Conservation (phyloP, 2,888 invertebrate species). For the Hedya salicella region DNA sequence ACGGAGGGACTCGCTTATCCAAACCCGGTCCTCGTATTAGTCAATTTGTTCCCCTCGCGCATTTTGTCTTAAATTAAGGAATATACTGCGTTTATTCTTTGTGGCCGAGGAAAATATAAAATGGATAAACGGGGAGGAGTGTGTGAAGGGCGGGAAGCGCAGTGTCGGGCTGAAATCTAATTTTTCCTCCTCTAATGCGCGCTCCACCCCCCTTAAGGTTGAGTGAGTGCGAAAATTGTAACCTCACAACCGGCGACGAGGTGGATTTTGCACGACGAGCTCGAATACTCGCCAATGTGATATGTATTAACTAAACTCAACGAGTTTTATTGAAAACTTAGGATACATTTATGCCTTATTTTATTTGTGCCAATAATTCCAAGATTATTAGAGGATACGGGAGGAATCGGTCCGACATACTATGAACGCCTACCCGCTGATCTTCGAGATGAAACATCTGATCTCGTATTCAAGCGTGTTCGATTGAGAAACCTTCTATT, state of each 20-base stretch:
- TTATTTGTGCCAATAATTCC: not conserved
- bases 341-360: not conserved
- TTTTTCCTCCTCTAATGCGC: constrained; percentile 77
- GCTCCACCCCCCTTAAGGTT: constrained; percentile 67
- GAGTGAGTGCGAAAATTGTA: constrained; percentile 77
- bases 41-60: constrained; percentile 50
- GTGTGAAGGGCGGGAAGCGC: constrained; percentile 62
- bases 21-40: constrained; percentile 40
- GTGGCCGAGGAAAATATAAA: constrained; percentile 66
- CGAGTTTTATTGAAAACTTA: constrained; percentile 1
- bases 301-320: constrained; percentile 6
- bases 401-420: too few relatives aligned
- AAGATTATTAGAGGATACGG: not conserved
- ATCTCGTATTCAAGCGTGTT: too few relatives aligned
- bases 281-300: constrained; percentile 3
- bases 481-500: too few relatives aligned
- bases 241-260: constrained; percentile 58
- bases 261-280: constrained; percentile 48
- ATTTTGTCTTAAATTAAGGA: constrained; percentile 63
- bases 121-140: constrained; percentile 67
- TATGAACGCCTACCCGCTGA: too few relatives aligned
- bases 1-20: constrained; percentile 41
- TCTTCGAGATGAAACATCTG: too few relatives aligned
- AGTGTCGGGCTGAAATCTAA: constrained; percentile 80
- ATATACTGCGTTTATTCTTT: constrained; percentile 59